Evolutionary conservation across 2,797 vertebrate genomes (phyloP).

Genomic region (Dicrostonyx torquatus): DNA sequence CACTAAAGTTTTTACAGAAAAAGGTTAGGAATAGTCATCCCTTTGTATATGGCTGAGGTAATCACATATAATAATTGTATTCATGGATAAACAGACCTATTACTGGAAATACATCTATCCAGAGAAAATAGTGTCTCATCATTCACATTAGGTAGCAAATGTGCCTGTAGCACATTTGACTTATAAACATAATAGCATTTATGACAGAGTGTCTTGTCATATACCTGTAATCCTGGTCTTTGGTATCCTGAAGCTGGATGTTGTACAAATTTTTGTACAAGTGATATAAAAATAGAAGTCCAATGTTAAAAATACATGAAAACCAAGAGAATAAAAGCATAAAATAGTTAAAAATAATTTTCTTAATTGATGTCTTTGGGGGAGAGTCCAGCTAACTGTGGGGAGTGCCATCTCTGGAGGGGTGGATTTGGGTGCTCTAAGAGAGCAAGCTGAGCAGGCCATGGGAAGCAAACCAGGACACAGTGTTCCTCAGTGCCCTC

Average conservation of each 20-base stretch:
- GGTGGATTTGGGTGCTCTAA: no score
- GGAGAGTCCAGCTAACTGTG: no score
- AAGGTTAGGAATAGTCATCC: not conserved
- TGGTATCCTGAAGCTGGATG: no score
- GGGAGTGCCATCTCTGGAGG: not conserved
- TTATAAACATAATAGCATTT: not conserved
- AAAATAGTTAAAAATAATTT: not conserved
- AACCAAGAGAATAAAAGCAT: not conserved
- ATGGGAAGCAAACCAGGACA: no score
- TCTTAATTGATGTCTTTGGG: no score
- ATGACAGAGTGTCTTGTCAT: no score
- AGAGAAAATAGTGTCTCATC: not conserved
- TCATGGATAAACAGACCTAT: not conserved
- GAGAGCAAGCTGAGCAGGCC: not conserved
- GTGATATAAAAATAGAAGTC: not conserved
- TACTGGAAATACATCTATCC: not conserved
- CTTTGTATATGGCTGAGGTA: not conserved
- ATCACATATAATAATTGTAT: not conserved
- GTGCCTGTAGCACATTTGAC: not conserved
- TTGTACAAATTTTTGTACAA: not conserved
- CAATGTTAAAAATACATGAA: not conserved
- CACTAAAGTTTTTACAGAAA: not conserved
- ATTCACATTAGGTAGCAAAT: not conserved
- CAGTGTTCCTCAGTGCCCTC: not conserved
- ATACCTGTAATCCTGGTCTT: not conserved